Evolutionary conservation across 2,797 vertebrate species (phyloP).

Genomic region (Rachycentron canadum): DNA sequence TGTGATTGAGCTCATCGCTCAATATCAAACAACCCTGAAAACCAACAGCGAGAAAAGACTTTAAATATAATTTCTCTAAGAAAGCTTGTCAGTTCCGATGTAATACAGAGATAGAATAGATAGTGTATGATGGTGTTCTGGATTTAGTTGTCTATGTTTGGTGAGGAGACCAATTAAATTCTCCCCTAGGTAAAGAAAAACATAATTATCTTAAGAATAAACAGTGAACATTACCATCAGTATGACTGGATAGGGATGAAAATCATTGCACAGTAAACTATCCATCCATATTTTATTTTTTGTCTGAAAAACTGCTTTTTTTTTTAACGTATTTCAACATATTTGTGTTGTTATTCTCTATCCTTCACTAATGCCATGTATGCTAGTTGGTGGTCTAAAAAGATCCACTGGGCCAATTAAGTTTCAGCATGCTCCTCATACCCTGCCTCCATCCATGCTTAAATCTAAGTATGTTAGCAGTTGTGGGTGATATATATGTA

Average conservation of each 20-base stretch:
- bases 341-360: background rate
- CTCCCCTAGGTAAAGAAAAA: slow-evolving; percentile 3
- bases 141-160: slow-evolving; percentile 4
- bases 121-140: background rate
- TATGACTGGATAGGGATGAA: background rate
- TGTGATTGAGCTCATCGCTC: slow-evolving; percentile 95
- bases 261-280: background rate
- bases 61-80: background rate
- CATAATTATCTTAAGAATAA: background rate
- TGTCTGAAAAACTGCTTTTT: background rate
- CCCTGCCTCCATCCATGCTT: background rate
- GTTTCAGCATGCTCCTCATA: slow-evolving; percentile 13
- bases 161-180: background rate
- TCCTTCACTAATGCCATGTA: too few relatives aligned
- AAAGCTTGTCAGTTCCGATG: background rate
- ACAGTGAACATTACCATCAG: background rate
- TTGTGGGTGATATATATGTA: background rate
- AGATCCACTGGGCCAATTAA: slow-evolving; percentile 15
- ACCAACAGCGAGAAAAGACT: slow-evolving; percentile 42
- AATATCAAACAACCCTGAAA: slow-evolving; percentile 94
- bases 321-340: slow-evolving; percentile 19
- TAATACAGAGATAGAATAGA: background rate
- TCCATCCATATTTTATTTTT: background rate
- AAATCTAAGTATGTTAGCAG: slow-evolving; percentile 6
- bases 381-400: background rate